Evolutionary conservation across 2,113 vertebrate species (phyloP).

Genomic region (Origma solitaria): DNA sequence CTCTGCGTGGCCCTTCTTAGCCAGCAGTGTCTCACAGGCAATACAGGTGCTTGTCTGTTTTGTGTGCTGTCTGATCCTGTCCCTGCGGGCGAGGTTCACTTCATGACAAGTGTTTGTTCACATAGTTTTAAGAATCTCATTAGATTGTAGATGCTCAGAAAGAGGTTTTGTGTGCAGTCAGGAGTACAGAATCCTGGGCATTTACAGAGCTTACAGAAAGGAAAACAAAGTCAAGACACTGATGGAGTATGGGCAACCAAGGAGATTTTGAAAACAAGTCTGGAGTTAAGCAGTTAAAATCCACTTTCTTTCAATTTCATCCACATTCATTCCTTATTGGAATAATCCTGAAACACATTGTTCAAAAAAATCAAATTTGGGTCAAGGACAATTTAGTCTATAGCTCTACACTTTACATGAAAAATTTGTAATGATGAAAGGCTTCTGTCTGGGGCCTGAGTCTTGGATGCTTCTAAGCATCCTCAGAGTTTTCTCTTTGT

Average conservation of each 20-base stretch:
- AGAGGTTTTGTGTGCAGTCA: neutral
- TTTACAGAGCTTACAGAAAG: neutral
- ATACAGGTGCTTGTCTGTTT: neutral
- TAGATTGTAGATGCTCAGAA: neutral
- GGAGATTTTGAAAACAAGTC: neutral
- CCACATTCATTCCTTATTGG: neutral
- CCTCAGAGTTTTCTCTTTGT: neutral
- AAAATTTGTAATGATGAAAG: neutral
- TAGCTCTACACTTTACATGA: neutral
- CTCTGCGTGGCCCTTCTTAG: accelerated
- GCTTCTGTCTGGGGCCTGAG: neutral
- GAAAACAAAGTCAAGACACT: neutral
- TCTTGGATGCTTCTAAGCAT: neutral
- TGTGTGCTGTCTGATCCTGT: neutral
- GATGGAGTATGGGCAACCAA: neutral
- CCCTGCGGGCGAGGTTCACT: accelerated
- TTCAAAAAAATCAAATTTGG: neutral
- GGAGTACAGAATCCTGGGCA: neutral
- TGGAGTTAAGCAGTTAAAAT: neutral
- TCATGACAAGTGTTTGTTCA: neutral
- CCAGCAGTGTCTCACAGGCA: neutral
- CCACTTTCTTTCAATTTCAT: neutral
- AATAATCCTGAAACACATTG: neutral
- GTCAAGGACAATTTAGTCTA: neutral
- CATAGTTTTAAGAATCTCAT: neutral